These are phyloP conservation scores for Hydraecia micacea DNA, from an alignment of 2,888 invertebrate species.

Conservation along the genomic window DNA sequence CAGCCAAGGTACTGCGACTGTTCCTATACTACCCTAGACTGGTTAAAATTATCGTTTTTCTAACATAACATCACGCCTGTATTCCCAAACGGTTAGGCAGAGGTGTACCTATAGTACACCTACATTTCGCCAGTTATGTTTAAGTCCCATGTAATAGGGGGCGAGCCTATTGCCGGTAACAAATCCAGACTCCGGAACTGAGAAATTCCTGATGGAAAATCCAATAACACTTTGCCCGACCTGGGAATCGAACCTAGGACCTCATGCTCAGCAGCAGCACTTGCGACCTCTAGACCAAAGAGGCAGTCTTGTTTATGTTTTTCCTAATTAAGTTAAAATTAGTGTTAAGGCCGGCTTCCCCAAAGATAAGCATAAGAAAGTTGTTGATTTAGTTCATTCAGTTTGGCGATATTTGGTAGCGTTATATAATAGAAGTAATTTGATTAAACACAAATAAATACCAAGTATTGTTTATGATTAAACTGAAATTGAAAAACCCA, in stretches of 20 bases:
- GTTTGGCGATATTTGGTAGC: constrained; percentile 3
- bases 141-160: not conserved
- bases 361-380: not conserved
- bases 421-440: constrained; percentile 23
- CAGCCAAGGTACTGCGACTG: not conserved
- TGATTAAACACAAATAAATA: constrained; percentile 37
- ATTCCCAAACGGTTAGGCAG: not conserved
- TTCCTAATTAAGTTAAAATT: not conserved
- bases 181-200: not conserved
- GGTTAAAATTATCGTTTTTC: not conserved
- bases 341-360: constrained; percentile 7
- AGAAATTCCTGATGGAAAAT: not conserved
- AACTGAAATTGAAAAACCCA: not conserved
- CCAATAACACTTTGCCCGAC: not conserved
- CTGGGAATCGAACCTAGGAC: not conserved
- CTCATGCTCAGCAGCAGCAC: not conserved
- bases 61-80: not conserved
- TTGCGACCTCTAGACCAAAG: not conserved
- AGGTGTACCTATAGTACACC: not conserved
- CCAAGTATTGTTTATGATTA: not conserved
- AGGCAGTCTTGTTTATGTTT: not conserved
- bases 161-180: too few species aligned
- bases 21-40: not conserved
- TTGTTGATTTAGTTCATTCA: not conserved
- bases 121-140: not conserved